A percentile compares a stretch with the other conserved stretches of the same genome.
Evolutionary conservation across 2,113 vertebrate genomes (phyloP).

Genomic region (Pelusios castaneus): DNA sequence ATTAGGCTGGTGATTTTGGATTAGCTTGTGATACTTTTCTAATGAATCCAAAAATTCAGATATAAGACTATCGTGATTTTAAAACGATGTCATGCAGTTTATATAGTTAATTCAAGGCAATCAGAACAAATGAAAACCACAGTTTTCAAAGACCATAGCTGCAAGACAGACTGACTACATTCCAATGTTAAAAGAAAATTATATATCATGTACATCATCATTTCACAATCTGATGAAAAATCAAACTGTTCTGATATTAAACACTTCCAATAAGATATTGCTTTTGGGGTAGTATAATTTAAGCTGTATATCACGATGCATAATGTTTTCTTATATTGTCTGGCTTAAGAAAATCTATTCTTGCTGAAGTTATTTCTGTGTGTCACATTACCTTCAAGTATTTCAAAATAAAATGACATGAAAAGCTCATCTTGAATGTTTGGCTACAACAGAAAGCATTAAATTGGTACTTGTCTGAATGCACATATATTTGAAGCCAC

Average conservation of each 20-base stretch:
- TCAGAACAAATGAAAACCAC: conserved; percentile 49
- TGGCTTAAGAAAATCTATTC: conserved; percentile 49
- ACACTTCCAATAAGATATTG: conserved; percentile 44
- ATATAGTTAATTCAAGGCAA: conserved; percentile 52
- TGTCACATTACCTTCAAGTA: conserved; percentile 53
- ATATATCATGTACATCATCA: conserved; percentile 36
- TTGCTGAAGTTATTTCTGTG: conserved; percentile 57
- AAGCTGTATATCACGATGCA: conserved; percentile 9
- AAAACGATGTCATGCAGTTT: conserved; percentile 52
- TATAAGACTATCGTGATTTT: conserved; percentile 5
- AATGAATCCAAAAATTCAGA: conserved; percentile 31
- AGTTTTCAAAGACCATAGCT: conserved; percentile 33
- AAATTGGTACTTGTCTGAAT: background rate
- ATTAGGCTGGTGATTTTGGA: conserved; percentile 24
- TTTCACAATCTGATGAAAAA: conserved; percentile 46
- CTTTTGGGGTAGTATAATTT: conserved; percentile 47
- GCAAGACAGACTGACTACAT: conserved; percentile 42
- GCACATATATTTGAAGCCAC: background rate
- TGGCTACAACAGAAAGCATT: conserved; percentile 38
- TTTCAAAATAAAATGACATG: conserved; percentile 62
- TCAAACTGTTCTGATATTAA: conserved; percentile 31
- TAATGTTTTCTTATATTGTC: conserved; percentile 59
- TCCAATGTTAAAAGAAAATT: conserved; percentile 49
- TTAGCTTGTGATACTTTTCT: conserved; percentile 44
- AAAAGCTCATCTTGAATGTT: conserved; percentile 59